Base-by-base conservation (phyloP, 2,113 vertebrate genomes). In the Aphyosemion australe region DNA sequence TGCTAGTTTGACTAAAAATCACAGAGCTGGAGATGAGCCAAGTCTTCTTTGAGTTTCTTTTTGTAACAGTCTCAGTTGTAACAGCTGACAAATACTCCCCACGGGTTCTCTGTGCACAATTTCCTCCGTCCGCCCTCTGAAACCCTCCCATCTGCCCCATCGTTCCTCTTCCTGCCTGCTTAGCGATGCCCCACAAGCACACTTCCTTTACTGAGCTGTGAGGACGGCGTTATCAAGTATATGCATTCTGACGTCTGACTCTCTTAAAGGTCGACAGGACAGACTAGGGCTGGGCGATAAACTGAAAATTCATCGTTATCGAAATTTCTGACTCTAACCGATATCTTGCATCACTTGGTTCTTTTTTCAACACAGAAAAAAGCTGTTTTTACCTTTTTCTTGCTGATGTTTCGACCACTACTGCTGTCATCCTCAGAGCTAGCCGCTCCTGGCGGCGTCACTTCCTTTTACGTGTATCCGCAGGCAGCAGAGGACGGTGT, bases 11-110 rank as follows among this genome's bases (percentile, higher is more conserved):
- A 77, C 57, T 69, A 78, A 83, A 80, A 76, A 79, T 72, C 82
- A 54, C 63, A 55, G 70, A 60, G 67, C 52, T 82, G 69, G 73
- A 83, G 71, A 80, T 60, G 71, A 82, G 65, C 51, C 61, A 43
- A 70, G 65, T 66, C 65, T 74, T 51, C 65, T 65, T 46, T 76
- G 65, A 80, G 80, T 67, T 82, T 74, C 64, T 19, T 78, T 75
- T 72, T 69, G 57, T 51, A 66, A 66, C 63, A 45, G 61, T 43
- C 63, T 59, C 63, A 65, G 14, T 68, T 68, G 77, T 69, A 78
- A 80, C 70, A 76, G 51, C 74, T 62, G 83, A 83, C 74, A 83
- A 85, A 87, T 84, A 85, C 78, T 77, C 65, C 74, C 72, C 16
- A 37, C 68, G 11, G 69, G 56, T 42, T 43, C 26, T 66, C 54